These are phyloP conservation scores for Tetranychus truncatus DNA, from an alignment of 2,888 invertebrate genomes.

Conservation along the genomic window DNA sequence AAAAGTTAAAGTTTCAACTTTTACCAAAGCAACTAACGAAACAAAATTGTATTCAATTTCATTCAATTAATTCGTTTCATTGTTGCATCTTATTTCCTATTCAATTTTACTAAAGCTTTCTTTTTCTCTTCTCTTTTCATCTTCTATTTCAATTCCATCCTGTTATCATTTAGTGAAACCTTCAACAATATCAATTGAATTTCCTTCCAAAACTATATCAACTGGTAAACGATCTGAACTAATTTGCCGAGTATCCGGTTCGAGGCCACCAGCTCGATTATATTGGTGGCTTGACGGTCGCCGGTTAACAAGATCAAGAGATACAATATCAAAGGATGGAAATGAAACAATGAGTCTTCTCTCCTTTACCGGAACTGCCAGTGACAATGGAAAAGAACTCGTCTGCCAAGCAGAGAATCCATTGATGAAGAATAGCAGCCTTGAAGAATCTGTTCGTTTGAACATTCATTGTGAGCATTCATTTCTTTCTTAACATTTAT, in stretches of 20 bases:
- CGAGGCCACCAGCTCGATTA: conserved; percentile 26
- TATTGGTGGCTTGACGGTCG: conserved; percentile 24
- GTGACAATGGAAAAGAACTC: conserved; percentile 29
- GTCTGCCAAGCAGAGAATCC: conserved; percentile 29
- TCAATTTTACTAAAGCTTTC: neutral
- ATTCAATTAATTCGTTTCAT: too few species aligned
- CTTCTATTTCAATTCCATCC: neutral
- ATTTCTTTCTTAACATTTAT: neutral
- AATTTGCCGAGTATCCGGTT: conserved; percentile 24
- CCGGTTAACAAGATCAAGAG: conserved; percentile 7
- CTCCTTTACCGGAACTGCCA: conserved; percentile 26
- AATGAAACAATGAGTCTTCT: conserved; percentile 28
- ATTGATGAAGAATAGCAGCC: conserved; percentile 26
- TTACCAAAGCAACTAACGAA: too few species aligned
- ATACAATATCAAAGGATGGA: conserved; percentile 22
- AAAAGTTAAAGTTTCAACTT: too few species aligned
- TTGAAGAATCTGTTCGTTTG: conserved; percentile 28
- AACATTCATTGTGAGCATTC: conserved; percentile 28
- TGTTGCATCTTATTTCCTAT: too few species aligned
- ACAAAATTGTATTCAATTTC: too few species aligned
- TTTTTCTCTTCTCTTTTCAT: neutral
- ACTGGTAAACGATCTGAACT: conserved; percentile 22
- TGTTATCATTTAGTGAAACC: neutral
- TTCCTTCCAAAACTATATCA: conserved; percentile 5
- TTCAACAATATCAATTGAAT: neutral